Conservation (phyloP, 2,888 invertebrate genomes). For the Euplexia lucipara region DNA sequence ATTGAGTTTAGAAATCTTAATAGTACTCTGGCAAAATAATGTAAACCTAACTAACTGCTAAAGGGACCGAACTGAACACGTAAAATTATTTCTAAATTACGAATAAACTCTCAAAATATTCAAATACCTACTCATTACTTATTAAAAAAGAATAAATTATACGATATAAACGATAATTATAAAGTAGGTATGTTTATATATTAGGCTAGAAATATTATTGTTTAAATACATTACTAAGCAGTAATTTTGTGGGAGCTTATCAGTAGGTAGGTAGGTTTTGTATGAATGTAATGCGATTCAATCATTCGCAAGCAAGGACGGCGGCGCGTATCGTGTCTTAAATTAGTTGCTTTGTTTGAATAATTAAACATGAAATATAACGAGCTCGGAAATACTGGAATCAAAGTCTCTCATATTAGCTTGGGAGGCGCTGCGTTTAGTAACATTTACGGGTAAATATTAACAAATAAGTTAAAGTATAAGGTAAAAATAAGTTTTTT, state of each 20-base stretch:
- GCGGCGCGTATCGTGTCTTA: constrained; percentile 31
- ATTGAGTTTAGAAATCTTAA: no score
- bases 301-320: constrained; percentile 32
- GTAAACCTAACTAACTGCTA: no score
- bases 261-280: constrained; percentile 9
- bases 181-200: no score
- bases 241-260: constrained; percentile 22
- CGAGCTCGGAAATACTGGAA: constrained; percentile 93
- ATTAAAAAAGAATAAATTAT: no score
- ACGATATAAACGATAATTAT: no score
- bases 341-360: constrained; percentile 20
- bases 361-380: constrained; percentile 92
- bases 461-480: background rate
- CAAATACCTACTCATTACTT: no score
- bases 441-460: constrained; percentile 93
- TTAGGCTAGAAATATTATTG: constrained; percentile 12
- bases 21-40: no score
- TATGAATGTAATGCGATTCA: constrained; percentile 28
- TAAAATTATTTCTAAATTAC: no score
- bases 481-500: constrained; percentile 1
- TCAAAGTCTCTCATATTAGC: constrained; percentile 93
- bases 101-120: no score
- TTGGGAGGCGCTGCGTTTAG: constrained; percentile 95
- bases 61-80: no score
- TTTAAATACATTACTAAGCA: background rate